Conservation (phyloP, 2,113 vertebrate species). For the Festucalex cinctus region DNA sequence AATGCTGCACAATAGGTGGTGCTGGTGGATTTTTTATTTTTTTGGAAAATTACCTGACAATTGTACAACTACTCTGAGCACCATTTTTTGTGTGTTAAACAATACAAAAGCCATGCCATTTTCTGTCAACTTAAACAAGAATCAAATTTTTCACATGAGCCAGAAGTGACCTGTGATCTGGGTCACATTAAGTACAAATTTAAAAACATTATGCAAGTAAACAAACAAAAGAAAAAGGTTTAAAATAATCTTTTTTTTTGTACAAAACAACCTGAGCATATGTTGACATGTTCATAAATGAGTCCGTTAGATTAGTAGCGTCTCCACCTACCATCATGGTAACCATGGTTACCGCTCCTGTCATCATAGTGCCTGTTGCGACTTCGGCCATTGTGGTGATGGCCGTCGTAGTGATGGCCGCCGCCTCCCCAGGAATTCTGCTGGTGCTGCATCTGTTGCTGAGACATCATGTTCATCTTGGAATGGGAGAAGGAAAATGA, state of each 20-base stretch:
- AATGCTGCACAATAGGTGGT: constrained; percentile 23
- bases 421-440: constrained; percentile 40
- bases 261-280: constrained; percentile 62
- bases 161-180: constrained; percentile 34
- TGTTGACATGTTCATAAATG: constrained; percentile 20
- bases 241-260: constrained; percentile 35
- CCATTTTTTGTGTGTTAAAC: constrained; percentile 31
- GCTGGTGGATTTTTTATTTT: constrained; percentile 51
- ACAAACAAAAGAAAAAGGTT: constrained; percentile 28
- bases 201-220: constrained; percentile 61
- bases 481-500: background rate
- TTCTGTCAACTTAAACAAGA: constrained; percentile 3
- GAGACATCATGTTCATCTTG: constrained; percentile 77
- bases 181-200: constrained; percentile 44
- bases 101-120: constrained; percentile 32
- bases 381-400: constrained; percentile 58
- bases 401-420: constrained; percentile 37
- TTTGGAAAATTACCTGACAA: constrained; percentile 55
- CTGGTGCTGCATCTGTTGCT: constrained; percentile 76
- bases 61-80: constrained; percentile 38
- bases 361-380: constrained; percentile 72
- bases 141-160: constrained; percentile 20
- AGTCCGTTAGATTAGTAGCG: constrained; percentile 57
- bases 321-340: constrained; percentile 76
- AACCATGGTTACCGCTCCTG: constrained; percentile 64